Base-by-base conservation (phyloP, 2,888 invertebrate species). In the Pimpla rufipes region DNA sequence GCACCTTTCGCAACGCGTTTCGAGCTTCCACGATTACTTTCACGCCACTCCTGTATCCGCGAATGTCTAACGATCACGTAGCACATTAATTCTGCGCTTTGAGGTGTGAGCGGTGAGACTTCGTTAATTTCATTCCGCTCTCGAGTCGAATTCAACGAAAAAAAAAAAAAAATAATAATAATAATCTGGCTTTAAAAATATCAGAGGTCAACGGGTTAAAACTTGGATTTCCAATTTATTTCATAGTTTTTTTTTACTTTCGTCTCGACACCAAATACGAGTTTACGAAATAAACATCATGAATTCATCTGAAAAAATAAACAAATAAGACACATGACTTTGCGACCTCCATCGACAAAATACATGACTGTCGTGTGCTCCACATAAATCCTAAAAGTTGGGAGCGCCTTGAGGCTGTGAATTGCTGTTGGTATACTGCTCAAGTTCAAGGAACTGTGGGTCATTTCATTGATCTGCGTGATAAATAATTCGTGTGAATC, bases 1-100 rank as follows among this genome's bases (percentile, higher is more conserved):
- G 23, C 55, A 10, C 18, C 18, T 66, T 68, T 59, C 13, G 35
- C 75, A 64, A 52, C 62, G 52, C 55, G 10, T 21, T 47, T 8
- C 50, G 11, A 13, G 59, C 42, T 42, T 62, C 10, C 7, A 40
- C 29, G 37, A n/a, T 59, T 18, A 35, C 37, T 4, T 45, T 18
- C 13, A 35, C 29, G 77, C 77, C 45, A 21, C 57, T 78, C 68
- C 77, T 50, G 35, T 16, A 45, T 45, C 45, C 68, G 40, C 55
- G 42, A 66, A 66, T 29, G 55, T 42, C 50, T 70, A 70, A 70
- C 55, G 70, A 40, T 70, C 52, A 18, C 21, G 40, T 70, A 18
- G 40, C 62, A 62, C 18, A 35, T 74, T 11, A 45, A 45, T 1
- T 2, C n/a, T 45, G 45, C 10, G 40, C 29, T 29, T 29, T 29